phyloP scores from a whole-genome alignment of 2,113 vertebrate species.

The Axis porcinus region DNA sequence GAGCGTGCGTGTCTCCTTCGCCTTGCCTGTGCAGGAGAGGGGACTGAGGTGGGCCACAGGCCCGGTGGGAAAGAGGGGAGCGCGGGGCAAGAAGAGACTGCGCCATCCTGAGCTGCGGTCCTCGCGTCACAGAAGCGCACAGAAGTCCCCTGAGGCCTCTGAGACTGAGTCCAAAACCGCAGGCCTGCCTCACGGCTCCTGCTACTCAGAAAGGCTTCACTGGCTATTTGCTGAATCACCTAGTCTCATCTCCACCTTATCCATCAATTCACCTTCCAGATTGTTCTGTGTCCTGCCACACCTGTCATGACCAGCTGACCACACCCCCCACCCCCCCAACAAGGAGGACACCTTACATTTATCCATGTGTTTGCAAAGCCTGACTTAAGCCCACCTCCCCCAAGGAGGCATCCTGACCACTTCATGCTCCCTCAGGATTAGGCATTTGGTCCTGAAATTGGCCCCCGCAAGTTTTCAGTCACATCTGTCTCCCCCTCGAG shows the following conservation, averaged over 20 bases:
- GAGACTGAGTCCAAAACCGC: background rate
- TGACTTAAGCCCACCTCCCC: accelerated
- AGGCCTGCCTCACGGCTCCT: background rate
- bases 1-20: background rate
- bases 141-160: too few relatives aligned
- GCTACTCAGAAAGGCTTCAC: background rate
- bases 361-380: background rate
- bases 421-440: background rate
- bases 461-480: background rate
- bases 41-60: background rate
- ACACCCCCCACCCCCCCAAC: background rate
- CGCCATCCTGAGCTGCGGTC: background rate
- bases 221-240: background rate
- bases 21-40: accelerated
- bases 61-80: background rate
- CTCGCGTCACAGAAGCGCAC: accelerated
- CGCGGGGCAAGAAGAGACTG: accelerated
- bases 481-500: background rate
- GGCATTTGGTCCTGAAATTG: background rate
- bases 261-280: background rate
- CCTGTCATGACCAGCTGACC: background rate
- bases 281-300: background rate
- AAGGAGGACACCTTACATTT: too few relatives aligned
- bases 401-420: too few relatives aligned
- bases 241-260: background rate